phyloP scores from a whole-genome alignment of 2,797 vertebrate species.

The Gadopsis marmoratus region DNA sequence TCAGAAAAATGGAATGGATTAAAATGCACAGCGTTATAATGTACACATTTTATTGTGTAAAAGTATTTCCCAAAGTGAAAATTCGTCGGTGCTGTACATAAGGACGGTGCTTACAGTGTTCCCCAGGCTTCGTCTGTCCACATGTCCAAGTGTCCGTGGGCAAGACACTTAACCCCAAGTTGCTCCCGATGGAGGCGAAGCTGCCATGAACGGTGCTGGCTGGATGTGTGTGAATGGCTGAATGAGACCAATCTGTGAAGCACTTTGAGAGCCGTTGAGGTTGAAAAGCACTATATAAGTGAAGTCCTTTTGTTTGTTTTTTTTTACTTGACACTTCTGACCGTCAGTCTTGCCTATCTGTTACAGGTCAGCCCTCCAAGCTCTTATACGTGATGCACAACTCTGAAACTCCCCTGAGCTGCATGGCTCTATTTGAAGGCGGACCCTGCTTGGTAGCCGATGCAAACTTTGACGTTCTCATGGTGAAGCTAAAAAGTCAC shows the following conservation, averaged over 20 bases:
- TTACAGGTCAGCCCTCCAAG: conserved; percentile 93
- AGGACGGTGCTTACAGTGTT: neutral
- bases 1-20: neutral
- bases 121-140: no score
- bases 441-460: conserved; percentile 94
- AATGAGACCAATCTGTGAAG: no score
- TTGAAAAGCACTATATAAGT: no score
- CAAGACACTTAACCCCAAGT: no score
- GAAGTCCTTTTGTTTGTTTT: no score
- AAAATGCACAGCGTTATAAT: neutral
- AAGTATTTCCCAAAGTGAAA: neutral
- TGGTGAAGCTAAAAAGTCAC: conserved; percentile 98
- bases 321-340: conserved; percentile 8
- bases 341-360: conserved; percentile 3
- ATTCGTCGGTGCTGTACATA: neutral
- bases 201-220: no score
- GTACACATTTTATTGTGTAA: neutral
- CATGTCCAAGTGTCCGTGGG: no score
- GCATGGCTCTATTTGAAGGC: conserved; percentile 93
- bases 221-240: no score
- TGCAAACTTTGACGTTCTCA: conserved; percentile 95
- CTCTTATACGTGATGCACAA: conserved; percentile 98
- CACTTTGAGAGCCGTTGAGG: no score
- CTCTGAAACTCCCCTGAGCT: conserved; percentile 95
- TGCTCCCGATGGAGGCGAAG: no score